A percentile compares a stretch with the other conserved stretches of the same genome.
Evolutionary conservation across 2,113 vertebrate genomes (phyloP).

Genomic region (Cyanoramphus novaezelandiae): DNA sequence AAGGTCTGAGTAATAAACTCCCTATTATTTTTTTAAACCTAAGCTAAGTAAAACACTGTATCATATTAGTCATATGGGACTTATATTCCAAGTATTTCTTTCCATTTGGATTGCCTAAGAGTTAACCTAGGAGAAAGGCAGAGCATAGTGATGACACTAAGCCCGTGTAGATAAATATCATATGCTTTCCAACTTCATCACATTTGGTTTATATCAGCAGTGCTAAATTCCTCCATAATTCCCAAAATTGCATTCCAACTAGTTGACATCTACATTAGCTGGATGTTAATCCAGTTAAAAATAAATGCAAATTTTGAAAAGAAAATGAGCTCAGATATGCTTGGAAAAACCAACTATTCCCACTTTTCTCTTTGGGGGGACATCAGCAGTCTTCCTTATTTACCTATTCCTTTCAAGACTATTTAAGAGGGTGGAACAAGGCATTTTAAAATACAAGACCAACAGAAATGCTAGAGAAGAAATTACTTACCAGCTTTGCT

Average conservation of each 20-base stretch:
- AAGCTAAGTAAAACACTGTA: not conserved
- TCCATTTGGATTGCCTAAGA: constrained; percentile 5
- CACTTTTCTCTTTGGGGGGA: constrained; percentile 5
- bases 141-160: constrained; percentile 17
- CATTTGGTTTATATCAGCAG: constrained; percentile 78
- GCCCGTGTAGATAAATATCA: constrained; percentile 47
- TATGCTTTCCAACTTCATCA: constrained; percentile 39
- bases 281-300: constrained; percentile 73
- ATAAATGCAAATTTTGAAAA: constrained; percentile 67
- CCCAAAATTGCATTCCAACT: constrained; percentile 72
- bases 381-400: not conserved
- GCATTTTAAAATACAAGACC: not conserved
- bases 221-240: constrained; percentile 56
- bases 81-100: not conserved
- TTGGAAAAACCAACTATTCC: constrained; percentile 50
- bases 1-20: not conserved
- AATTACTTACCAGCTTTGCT: not conserved
- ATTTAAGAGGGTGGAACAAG: not conserved
- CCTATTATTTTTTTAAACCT: not conserved
- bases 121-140: constrained; percentile 45
- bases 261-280: constrained; percentile 72
- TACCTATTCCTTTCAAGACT: not conserved
- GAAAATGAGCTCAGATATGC: constrained; percentile 48
- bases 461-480: not conserved
- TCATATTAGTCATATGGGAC: not conserved